A percentile compares a stretch with the other conserved stretches of the same genome.
phyloP scores from a whole-genome alignment of 2,113 vertebrate genomes.

The Morphnarchus princeps region DNA sequence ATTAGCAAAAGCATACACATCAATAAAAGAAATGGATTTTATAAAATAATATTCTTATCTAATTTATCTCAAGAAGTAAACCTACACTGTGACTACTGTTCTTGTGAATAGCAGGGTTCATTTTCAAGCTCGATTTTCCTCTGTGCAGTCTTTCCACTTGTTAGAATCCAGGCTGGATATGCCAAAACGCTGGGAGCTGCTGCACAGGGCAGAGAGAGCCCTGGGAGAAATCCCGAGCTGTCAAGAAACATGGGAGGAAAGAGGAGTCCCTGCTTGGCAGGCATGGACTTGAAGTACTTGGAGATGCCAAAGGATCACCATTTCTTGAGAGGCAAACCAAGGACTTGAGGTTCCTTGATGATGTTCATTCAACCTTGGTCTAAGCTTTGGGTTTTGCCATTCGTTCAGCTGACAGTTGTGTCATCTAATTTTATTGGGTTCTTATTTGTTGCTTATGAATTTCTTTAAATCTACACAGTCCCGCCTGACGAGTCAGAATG shows the following conservation, averaged over 20 bases:
- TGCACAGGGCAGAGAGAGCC: not conserved
- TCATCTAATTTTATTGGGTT: not conserved
- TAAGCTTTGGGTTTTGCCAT: not conserved
- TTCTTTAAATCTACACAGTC: constrained; percentile 72
- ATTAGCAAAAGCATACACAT: not conserved
- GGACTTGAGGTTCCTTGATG: not conserved
- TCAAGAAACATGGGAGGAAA: not conserved
- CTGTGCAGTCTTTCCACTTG: not conserved
- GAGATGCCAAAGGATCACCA: not conserved
- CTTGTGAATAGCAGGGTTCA: not conserved
- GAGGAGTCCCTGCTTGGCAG: not conserved
- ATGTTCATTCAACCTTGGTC: accelerated
- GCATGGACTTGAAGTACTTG: not conserved
- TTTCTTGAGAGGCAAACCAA: not conserved
- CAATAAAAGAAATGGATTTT: constrained; percentile 11
- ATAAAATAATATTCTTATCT: not conserved
- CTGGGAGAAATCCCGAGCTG: not conserved
- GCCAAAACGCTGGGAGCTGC: not conserved
- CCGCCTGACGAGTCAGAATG: constrained; percentile 91
- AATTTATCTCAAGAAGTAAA: not conserved
- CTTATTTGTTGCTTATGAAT: not conserved
- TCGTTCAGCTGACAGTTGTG: not conserved
- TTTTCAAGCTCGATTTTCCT: not conserved
- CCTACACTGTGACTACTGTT: not conserved
- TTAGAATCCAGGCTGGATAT: not conserved